Base-by-base conservation (phyloP, 2,113 vertebrate species). In the Archocentrus centrarchus region DNA sequence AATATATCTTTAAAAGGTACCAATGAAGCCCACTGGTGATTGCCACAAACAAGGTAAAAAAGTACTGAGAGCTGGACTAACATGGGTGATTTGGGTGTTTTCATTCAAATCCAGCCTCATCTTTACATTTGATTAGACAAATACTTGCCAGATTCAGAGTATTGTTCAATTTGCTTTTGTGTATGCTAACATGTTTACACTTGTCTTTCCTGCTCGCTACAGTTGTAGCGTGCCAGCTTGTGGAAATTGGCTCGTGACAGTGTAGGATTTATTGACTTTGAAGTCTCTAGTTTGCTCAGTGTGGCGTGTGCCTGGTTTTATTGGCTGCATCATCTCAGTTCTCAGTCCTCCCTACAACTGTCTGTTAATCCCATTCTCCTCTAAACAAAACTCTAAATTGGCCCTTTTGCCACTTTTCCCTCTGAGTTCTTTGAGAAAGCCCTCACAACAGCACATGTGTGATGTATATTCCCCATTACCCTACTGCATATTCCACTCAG, bases 191-290 rank as follows among this genome's bases (percentile, higher is more conserved):
- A 85, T 85, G 81, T 91, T 90, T 83, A 66, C 88, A 66, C 73
- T 87, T 35, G 20, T 60, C 7, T 13, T 27, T 39, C 39, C 73
- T 30, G 50, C 60, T 61, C 3, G n/a, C 61, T 82, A 82, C 91
- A 89, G 55, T 83, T 87, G 73, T 80, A 79, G 86, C 85, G 8
- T 27, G 79, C 61, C 17, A 35, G 84, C 75, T 77, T 70, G 68
- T 84, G 73, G 73, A 88, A 87, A 68, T 64, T 91, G 84, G 86
- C 86, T 84, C 66, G 4, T 41, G 60, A 70, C 24, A 32, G 60
- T 80, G 81, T 78, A 10, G 64, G 61, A 87, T 93, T 93, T 91
- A 90, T 93, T 90, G 87, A 92, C 91, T 89, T 78, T 91, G 70
- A 92, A 86, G 90, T 79, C 61, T 88, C 78, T 58, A 91, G 86